Base-by-base conservation (phyloP, 2,113 vertebrate genomes). In the Melanostigma gelatinosum region DNA sequence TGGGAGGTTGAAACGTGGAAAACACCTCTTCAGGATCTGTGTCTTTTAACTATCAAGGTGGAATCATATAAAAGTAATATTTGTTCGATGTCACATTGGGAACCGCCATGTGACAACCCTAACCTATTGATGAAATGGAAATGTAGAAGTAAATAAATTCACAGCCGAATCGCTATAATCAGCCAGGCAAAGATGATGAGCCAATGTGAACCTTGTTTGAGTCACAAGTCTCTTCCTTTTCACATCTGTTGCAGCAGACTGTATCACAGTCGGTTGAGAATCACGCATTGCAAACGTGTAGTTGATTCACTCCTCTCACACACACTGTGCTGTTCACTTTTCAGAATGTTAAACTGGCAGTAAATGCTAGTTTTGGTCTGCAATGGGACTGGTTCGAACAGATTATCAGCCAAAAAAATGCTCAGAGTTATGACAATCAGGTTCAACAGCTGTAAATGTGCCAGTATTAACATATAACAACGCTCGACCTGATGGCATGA, bases 1-100 rank as follows among this genome's bases (percentile, higher is more conserved):
- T 69, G 46, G 77, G 36, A 61, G 42, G 42, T 72, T 2, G 27
- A 42, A 40, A 36, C 13, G 50, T 46, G 36, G 54, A 80, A 27
- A 83, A 72, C 44, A 72, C 57, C 36, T 85, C 46, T 40, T 78
- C 48, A 0, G 12, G 27, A 52, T 48, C 8, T 6, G 38, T 62
- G 54, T 58, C 18, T 72, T 54, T 24, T 61, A 67, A 1, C 27
- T 38, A 13, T 29, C 8, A 9, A 4, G 20, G 24, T 1, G 61
- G 18, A 22, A 77, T 65, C 42, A 52, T 55, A 10, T 54, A 7
- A 34, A 79, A 46, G 13, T 15, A n/a, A 42, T 12, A 5, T 71
- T 55, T 68, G 22, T 50, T 32, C 15, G 48, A 38, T 5, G 3
- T 64, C 24, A 78, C n/a, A 54, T 2, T 42, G 3, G 8, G 7